Conservation (phyloP, 2,113 vertebrate species). For the Podilymbus podiceps region DNA sequence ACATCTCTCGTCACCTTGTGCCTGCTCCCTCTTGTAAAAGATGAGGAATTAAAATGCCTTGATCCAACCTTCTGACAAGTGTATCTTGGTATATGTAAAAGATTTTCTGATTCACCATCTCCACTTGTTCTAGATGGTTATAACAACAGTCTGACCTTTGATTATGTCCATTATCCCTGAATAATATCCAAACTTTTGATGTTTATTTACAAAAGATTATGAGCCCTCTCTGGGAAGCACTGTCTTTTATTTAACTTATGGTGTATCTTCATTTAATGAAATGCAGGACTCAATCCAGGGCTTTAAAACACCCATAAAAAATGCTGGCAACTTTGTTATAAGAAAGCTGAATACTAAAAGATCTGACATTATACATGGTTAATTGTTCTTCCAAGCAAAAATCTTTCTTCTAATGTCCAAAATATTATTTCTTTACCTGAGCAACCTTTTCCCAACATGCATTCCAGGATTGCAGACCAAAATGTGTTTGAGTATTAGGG, state of each 20-base stretch:
- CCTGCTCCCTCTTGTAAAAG: neutral
- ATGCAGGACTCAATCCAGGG: neutral
- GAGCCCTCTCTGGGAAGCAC: neutral
- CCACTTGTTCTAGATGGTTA: neutral
- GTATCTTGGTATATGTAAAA: neutral
- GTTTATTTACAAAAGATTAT: neutral
- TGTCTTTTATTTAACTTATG: neutral
- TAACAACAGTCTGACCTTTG: neutral
- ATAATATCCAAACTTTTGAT: neutral
- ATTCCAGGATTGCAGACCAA: neutral
- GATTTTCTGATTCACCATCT: neutral
- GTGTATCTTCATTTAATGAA: neutral
- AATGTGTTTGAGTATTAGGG: neutral
- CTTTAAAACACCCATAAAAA: neutral
- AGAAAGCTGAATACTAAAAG: neutral
- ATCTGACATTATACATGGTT: neutral
- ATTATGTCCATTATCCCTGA: neutral
- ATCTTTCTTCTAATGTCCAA: neutral
- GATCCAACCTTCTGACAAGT: neutral
- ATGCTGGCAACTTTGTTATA: neutral
- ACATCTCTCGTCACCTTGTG: neutral
- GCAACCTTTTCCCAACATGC: neutral
- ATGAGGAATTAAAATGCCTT: neutral
- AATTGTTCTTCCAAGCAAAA: neutral
- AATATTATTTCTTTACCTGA: neutral